phyloP scores from a whole-genome alignment of 2,113 vertebrate species.

The Triplophysa tibetana region DNA sequence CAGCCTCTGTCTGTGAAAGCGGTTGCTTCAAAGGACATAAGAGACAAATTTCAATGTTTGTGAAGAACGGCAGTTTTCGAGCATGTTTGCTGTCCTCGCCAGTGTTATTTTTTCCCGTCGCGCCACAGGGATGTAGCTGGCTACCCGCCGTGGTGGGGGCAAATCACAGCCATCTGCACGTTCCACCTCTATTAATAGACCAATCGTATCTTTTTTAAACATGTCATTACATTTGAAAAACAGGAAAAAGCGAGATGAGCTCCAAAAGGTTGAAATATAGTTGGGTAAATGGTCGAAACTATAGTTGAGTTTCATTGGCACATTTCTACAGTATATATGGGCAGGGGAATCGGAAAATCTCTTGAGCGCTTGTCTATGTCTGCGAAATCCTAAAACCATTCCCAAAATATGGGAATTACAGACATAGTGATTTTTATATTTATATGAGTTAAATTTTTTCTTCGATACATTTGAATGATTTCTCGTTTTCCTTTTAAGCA shows the following conservation, averaged over 20 bases:
- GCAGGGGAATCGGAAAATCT: background rate
- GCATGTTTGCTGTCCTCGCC: slow-evolving; percentile 6
- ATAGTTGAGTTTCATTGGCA: too few relatives aligned
- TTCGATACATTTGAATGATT: too few relatives aligned
- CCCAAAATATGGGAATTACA: too few relatives aligned
- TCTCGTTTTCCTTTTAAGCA: too few relatives aligned
- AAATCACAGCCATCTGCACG: slow-evolving; percentile 42
- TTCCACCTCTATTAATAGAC: slow-evolving; percentile 54
- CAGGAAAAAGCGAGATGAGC: slow-evolving; percentile 35
- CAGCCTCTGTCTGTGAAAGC: background rate
- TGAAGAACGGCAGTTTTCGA: slow-evolving; percentile 23
- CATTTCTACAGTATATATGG: background rate
- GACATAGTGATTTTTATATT: too few relatives aligned
- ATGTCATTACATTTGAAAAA: slow-evolving; percentile 48
- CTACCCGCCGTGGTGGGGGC: slow-evolving; percentile 10
- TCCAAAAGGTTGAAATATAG: slow-evolving; percentile 7
- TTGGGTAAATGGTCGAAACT: background rate
- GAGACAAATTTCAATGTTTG: slow-evolving; percentile 19
- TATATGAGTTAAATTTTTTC: too few relatives aligned
- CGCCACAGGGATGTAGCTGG: slow-evolving; percentile 18
- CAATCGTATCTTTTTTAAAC: slow-evolving; percentile 48
- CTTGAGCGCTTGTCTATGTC: too few relatives aligned
- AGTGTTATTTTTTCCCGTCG: slow-evolving; percentile 4
- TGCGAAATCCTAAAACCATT: too few relatives aligned
- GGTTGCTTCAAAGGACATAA: background rate